Base-by-base conservation (phyloP, 2,113 vertebrate genomes). In the Copsychus sechellarum region DNA sequence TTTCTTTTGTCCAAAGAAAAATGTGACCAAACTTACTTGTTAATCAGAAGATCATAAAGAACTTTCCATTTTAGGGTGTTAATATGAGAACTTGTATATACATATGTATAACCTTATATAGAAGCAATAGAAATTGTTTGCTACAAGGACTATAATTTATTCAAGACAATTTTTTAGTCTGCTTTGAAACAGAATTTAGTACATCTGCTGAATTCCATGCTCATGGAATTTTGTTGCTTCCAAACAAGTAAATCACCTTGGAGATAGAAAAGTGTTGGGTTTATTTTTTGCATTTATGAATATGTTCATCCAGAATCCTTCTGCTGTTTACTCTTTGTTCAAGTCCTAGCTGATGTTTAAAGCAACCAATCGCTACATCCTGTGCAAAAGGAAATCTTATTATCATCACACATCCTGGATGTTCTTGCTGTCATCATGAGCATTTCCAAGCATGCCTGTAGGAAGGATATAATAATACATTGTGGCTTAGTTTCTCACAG, bases 241-340 rank as follows among this genome's bases (percentile, higher is more conserved):
- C 20, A 43, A 81, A 33, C 22, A 81, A n/a, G 26, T 31, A 43
- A 61, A 81, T 56, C 17, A 62, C 7, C 31, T 82, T 53, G 40
- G 16, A 54, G 18, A 48, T 23, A 11, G 4, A n/a, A 79, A 64
- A 26, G 3, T 42, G 31, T 38, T 60, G 0, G 2, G 3, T 65
- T 93, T 90, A 53, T 58, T 62, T 36, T 87, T 89, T 34, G 25
- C 6, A 2, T 73, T 73, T 65, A 24, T 64, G 66, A 42, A 34
- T 50, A 21, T 43, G 5, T 54, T 91, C 23, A 82, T 92, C 42
- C 14, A 62, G 23, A 69, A 47, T 29, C 57, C 8, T 56, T 69
- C 5, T 25, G 14, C 36, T 78, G 5, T 38, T 51, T 86, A 14
- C 14, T 58, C n/a, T 69, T 54, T 50, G 23, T 51, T 90, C 42